Conservation (phyloP, 2,888 invertebrate genomes). For the Eudasyphora cyanicolor region DNA sequence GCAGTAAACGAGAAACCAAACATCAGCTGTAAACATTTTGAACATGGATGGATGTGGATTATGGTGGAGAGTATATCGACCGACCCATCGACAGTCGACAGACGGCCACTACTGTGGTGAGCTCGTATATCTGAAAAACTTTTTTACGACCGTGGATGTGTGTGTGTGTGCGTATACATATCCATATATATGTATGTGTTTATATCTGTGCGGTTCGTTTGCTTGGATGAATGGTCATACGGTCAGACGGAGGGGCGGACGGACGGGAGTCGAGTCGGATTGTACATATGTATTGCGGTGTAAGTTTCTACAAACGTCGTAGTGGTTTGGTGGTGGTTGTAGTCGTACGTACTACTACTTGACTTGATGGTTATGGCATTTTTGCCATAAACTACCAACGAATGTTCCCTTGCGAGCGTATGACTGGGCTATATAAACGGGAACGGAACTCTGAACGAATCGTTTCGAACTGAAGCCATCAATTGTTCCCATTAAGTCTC, state of each 20-base stretch:
- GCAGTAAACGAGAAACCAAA: background rate
- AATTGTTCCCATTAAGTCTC: conserved; percentile 50
- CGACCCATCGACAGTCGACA: background rate
- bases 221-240: background rate
- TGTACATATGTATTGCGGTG: background rate
- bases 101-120: background rate
- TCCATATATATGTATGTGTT: background rate
- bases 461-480: conserved; percentile 44
- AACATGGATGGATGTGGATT: background rate
- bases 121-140: background rate
- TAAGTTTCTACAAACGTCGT: background rate
- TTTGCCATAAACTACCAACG: background rate
- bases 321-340: no score
- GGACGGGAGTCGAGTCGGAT: no score
- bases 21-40: background rate
- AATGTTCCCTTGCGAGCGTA: no score
- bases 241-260: background rate
- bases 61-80: background rate
- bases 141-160: background rate
- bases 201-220: background rate
- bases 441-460: conserved; percentile 42
- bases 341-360: no score
- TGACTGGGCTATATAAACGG: conserved; percentile 1
- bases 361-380: background rate
- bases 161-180: background rate